phyloP scores from a whole-genome alignment of 2,113 vertebrate genomes.

The Odontesthes bonariensis region DNA sequence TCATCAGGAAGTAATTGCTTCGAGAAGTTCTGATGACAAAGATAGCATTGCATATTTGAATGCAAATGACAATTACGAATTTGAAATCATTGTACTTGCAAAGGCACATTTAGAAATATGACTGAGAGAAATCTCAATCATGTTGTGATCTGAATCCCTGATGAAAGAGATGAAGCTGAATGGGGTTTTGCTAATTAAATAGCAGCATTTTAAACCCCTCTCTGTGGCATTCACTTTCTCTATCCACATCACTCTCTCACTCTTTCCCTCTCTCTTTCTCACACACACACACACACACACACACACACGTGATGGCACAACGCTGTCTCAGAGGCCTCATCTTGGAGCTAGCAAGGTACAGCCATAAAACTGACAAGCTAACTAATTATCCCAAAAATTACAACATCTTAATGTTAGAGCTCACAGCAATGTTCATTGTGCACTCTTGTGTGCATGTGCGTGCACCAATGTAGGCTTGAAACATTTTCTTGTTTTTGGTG shows the following conservation, averaged over 20 bases:
- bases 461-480: not conserved
- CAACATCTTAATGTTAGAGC: constrained; percentile 83
- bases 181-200: constrained; percentile 74
- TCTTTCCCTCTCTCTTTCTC: too few relatives aligned
- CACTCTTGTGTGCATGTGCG: constrained; percentile 19
- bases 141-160: constrained; percentile 45
- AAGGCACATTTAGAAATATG: constrained; percentile 47
- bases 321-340: constrained; percentile 77
- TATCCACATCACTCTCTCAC: constrained; percentile 5
- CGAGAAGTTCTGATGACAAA: constrained; percentile 39
- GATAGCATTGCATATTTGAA: constrained; percentile 62
- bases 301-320: constrained; percentile 39
- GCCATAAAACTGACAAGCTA: constrained; percentile 85
- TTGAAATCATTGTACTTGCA: constrained; percentile 51
- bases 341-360: constrained; percentile 74
- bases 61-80: constrained; percentile 66
- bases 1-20: constrained; percentile 36
- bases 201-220: constrained; percentile 57
- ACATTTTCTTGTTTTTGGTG: constrained; percentile 37
- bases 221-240: constrained; percentile 29
- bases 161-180: constrained; percentile 65
- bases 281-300: constrained; percentile 41
- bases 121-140: constrained; percentile 52
- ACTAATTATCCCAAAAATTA: constrained; percentile 87
- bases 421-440: constrained; percentile 69